Evolutionary conservation across 2,888 invertebrate species (phyloP).

Genomic region (Caenorhabditis japonica): DNA sequence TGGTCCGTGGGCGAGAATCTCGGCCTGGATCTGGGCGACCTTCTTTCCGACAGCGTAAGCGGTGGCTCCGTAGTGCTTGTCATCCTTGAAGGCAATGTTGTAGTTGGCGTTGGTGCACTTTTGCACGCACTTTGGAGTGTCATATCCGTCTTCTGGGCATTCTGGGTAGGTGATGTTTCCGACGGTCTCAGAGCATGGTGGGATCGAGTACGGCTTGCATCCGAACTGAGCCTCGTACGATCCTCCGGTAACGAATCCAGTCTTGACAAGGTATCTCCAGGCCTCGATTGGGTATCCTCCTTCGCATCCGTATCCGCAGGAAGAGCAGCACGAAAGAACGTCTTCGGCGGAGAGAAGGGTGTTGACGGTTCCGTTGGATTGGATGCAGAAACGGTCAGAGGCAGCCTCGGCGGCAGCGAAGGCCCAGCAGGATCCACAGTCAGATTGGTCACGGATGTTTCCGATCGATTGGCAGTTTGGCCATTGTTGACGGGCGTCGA

Average conservation of each 20-base stretch:
- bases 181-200: slow-evolving; percentile 45
- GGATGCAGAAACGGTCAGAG: slow-evolving; percentile 79
- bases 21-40: slow-evolving; percentile 80
- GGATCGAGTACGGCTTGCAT: slow-evolving; percentile 57
- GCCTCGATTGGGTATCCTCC: slow-evolving; percentile 58
- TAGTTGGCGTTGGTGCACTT: slow-evolving; percentile 43
- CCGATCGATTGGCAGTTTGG: slow-evolving; percentile 57
- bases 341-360: slow-evolving; percentile 79
- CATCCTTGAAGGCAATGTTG: slow-evolving; percentile 26
- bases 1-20: slow-evolving; percentile 86
- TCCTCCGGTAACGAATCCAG: slow-evolving; percentile 52
- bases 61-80: slow-evolving; percentile 45
- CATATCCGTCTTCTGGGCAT: slow-evolving; percentile 42
- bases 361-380: slow-evolving; percentile 75
- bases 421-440: slow-evolving; percentile 86
- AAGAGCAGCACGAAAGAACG: slow-evolving; percentile 76
- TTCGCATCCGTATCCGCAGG: slow-evolving; percentile 56
- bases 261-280: slow-evolving; percentile 46
- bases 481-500: slow-evolving; percentile 61
- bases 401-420: slow-evolving; percentile 80
- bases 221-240: slow-evolving; percentile 45
- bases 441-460: slow-evolving; percentile 62
- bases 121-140: slow-evolving; percentile 38
- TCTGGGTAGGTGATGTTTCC: slow-evolving; percentile 41
- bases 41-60: slow-evolving; percentile 50